These are phyloP conservation scores for Nannoperca obscura DNA, from an alignment of 2,797 vertebrate species.

Conservation along the genomic window DNA sequence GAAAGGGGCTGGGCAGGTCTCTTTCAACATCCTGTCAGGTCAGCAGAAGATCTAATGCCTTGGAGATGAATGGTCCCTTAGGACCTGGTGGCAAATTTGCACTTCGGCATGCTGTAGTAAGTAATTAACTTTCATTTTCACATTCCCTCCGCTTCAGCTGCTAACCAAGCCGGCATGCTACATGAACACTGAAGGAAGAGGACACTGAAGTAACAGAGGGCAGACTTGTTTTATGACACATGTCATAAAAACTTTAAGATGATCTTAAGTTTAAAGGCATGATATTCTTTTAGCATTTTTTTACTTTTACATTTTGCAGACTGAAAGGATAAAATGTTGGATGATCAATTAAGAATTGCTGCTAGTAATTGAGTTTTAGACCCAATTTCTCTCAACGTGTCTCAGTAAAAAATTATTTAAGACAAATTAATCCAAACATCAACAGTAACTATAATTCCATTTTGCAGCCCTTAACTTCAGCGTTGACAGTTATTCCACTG, in stretches of 20 bases:
- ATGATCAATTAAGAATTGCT: background rate
- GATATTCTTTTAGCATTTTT: background rate
- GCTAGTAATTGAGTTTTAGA: background rate
- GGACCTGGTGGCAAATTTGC: constrained; percentile 60
- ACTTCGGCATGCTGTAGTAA: constrained; percentile 70
- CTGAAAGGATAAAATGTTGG: background rate
- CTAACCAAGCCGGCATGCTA: constrained; percentile 28
- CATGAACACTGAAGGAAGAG: constrained; percentile 21
- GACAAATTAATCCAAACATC: constrained; percentile 20
- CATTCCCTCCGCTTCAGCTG: constrained; percentile 65
- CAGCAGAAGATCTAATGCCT: constrained; percentile 42
- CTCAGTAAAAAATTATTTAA: constrained; percentile 1
- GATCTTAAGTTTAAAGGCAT: background rate
- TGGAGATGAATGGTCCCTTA: constrained; percentile 45
- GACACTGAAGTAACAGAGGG: constrained; percentile 19
- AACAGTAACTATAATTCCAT: constrained; percentile 21
- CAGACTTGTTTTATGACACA: constrained; percentile 22
- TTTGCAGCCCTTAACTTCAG: background rate
- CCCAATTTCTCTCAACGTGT: background rate
- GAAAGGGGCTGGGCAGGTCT: constrained; percentile 28
- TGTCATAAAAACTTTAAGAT: background rate
- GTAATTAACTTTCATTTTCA: constrained; percentile 76
- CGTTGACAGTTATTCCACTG: background rate
- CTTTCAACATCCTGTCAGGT: constrained; percentile 63
- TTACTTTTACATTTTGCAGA: background rate